Evolutionary conservation across 2,888 invertebrate genomes (phyloP).

Genomic region (Pelosia muscerda): DNA sequence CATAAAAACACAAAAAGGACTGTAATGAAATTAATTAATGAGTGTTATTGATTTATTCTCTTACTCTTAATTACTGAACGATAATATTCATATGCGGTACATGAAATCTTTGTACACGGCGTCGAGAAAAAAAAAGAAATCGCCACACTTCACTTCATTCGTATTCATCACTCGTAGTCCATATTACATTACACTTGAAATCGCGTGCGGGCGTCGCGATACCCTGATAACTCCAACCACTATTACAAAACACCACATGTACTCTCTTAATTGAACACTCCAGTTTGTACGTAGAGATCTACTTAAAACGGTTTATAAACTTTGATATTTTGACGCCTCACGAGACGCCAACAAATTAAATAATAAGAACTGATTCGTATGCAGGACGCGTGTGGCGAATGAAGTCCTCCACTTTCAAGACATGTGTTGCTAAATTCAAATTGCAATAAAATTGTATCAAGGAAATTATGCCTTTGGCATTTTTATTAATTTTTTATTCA

Average conservation of each 20-base stretch:
- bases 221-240: conserved; percentile 64
- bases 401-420: conserved; percentile 59
- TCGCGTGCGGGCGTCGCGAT: conserved; percentile 76
- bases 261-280: conserved; percentile 18
- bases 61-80: conserved; percentile 45
- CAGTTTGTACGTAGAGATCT: conserved; percentile 42
- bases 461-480: conserved; percentile 29
- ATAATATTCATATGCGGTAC: conserved; percentile 47
- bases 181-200: conserved; percentile 80
- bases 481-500: conserved; percentile 17
- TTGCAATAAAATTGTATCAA: conserved; percentile 49
- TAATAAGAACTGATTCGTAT: conserved; percentile 77
- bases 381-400: conserved; percentile 65
- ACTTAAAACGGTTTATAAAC: conserved; percentile 52
- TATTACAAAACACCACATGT: conserved; percentile 30
- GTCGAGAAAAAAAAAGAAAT: conserved; percentile 68
- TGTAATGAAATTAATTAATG: conserved; percentile 32
- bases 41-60: conserved; percentile 42
- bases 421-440: conserved; percentile 56
- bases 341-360: conserved; percentile 77
- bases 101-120: conserved; percentile 52
- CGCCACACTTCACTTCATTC: conserved; percentile 74
- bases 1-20: conserved; percentile 24
- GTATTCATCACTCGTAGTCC: conserved; percentile 77
- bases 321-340: conserved; percentile 79